These are phyloP conservation scores for Anoplius nigerrimus DNA, from an alignment of 2,888 invertebrate species.

Conservation along the genomic window DNA sequence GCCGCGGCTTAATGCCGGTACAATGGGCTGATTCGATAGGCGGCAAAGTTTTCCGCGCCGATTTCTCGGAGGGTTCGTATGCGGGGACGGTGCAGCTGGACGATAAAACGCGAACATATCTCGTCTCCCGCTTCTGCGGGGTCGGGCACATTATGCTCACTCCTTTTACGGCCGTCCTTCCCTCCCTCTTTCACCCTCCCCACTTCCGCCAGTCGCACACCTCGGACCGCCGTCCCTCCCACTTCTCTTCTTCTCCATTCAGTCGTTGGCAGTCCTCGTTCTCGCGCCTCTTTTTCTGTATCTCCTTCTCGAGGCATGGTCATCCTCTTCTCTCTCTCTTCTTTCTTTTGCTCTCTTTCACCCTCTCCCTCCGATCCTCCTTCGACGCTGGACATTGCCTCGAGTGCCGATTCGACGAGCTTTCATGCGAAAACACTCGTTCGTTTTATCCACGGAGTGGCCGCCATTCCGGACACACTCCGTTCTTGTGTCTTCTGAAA, in stretches of 20 bases:
- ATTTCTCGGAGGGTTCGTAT: constrained; percentile 33
- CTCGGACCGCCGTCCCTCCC: background rate
- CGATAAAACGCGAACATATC: constrained; percentile 39
- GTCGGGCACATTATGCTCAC: constrained; percentile 3
- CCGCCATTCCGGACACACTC: constrained; percentile 38
- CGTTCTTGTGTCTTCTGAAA: constrained; percentile 36
- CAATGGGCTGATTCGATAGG: background rate
- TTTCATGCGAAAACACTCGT: constrained; percentile 59
- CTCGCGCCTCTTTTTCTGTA: constrained; percentile 3
- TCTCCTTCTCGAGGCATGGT: constrained; percentile 10
- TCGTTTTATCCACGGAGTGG: constrained; percentile 53
- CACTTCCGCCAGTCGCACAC: background rate
- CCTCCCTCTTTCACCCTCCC: constrained; percentile 16
- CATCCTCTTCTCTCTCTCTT: constrained; percentile 22
- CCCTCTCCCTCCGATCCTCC: constrained; percentile 17
- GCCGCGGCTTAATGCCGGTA: no score
- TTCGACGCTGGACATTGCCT: constrained; percentile 41
- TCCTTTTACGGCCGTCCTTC: background rate
- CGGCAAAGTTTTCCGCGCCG: constrained; percentile 13
- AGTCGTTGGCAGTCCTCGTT: background rate
- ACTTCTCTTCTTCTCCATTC: background rate
- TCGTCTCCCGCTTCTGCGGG: constrained; percentile 21
- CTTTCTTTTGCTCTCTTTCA: constrained; percentile 10
- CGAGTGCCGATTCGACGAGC: constrained; percentile 52
- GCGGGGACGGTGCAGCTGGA: constrained; percentile 20